Base-by-base conservation (phyloP, 2,113 vertebrate genomes). In the Corvus cornix region DNA sequence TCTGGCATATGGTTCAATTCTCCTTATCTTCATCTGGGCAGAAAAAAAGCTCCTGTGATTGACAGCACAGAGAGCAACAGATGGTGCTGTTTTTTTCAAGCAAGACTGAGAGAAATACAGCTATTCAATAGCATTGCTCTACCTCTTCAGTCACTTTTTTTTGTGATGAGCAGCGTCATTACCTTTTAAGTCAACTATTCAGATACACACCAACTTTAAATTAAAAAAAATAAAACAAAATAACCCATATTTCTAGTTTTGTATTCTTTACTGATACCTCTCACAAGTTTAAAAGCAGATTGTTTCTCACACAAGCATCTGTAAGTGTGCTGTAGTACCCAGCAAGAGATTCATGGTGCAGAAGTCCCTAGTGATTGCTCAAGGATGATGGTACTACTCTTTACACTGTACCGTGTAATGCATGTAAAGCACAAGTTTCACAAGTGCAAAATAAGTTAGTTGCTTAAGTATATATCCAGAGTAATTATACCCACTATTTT, bases 31-130 rank as follows among this genome's bases (percentile, higher is more conserved):
- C 16, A 37, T 70, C 60, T 28, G 41, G 13, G 52, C 26, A 60
- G 52, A 69, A 80, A 79, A 84, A 95, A 90, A 39, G 0, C 23
- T 78, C 33, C 55, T 63, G 35, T 76, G 56, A 93, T 76, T 91
- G 97, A 89, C 67, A 93, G 60, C 69, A 69, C 8, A 11, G 7
- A 83, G 21, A 78, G 84, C 81, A 80, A 92, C 49, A 97, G 96
- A 96, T 91, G 97, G 91, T 64, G 53, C 83, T 94, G 35, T 84
- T 56, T 73, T 55, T 87, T 88, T 84, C 33, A 44, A n/a, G 59
- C 13, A 56, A 90, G 49, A 94, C 20, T 0, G 3, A 35, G 48
- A 89, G 31, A 67, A 51, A n/a, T 12, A 69, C 70, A 7, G 4
- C 9, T 41, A 7, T 90, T 67, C 23, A 58, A 62, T n/a, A 67